A percentile compares a stretch with the other conserved stretches of the same genome.
phyloP scores from a whole-genome alignment of 2,797 vertebrate species.

The Hemitrygon akajei region DNA sequence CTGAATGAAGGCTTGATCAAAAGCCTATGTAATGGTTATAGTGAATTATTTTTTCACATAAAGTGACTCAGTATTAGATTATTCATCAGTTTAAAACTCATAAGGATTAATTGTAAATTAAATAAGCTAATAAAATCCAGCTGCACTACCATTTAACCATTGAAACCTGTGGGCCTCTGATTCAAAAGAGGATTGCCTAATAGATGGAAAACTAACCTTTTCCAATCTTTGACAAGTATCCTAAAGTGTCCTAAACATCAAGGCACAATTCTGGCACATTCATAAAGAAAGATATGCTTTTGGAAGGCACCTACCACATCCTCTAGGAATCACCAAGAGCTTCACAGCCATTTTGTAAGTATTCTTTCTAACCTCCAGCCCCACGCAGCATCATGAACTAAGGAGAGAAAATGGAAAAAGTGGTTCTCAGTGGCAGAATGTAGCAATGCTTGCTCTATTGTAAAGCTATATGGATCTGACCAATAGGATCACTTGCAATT shows the following conservation, averaged over 20 bases:
- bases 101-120: background rate
- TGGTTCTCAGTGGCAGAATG: too few relatives aligned
- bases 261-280: background rate
- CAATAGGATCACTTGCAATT: too few relatives aligned
- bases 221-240: background rate
- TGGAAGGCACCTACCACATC: background rate
- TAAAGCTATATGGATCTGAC: too few relatives aligned
- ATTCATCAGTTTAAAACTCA: background rate
- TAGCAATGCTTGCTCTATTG: too few relatives aligned
- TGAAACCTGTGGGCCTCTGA: too few relatives aligned
- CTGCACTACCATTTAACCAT: background rate
- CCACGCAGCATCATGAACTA: too few relatives aligned
- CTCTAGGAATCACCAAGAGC: background rate
- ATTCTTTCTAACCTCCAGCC: too few relatives aligned
- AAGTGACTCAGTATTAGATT: constrained; percentile 22
- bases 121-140: background rate
- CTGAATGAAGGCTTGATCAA: background rate
- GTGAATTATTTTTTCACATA: constrained; percentile 17
- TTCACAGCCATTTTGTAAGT: background rate
- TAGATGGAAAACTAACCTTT: background rate
- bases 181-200: background rate
- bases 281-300: background rate
- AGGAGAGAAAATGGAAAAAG: too few relatives aligned
- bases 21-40: background rate
- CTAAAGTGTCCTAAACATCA: background rate